Evolutionary conservation across 2,113 vertebrate genomes (phyloP).

Genomic region (Caretta caretta): DNA sequence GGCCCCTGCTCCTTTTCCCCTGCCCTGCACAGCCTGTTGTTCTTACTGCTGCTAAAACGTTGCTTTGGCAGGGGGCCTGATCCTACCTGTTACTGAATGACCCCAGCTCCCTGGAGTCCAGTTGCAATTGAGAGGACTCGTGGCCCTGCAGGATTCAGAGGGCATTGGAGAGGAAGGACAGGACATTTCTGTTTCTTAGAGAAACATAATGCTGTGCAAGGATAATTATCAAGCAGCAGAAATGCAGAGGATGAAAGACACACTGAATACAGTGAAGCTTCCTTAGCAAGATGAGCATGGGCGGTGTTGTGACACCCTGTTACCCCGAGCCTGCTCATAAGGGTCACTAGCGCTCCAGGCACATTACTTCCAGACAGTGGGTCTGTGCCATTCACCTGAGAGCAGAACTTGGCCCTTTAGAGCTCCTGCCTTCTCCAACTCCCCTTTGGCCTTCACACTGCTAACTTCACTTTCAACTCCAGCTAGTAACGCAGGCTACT

Average conservation of each 20-base stretch:
- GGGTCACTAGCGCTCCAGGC: not conserved
- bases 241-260: not conserved
- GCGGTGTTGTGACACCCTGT: not conserved
- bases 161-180: not conserved
- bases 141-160: not conserved
- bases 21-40: not conserved
- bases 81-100: not conserved
- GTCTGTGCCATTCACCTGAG: not conserved
- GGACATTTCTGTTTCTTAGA: not conserved
- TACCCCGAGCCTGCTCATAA: not conserved
- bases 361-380: not conserved
- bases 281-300: not conserved
- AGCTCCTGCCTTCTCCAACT: not conserved
- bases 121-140: not conserved
- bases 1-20: rapidly evolving
- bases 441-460: not conserved
- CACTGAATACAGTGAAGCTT: not conserved
- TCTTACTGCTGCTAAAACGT: not conserved
- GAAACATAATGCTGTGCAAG: not conserved
- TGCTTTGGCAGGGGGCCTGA: not conserved
- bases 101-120: not conserved
- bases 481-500: not conserved
- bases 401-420: not conserved
- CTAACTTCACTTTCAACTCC: not conserved
- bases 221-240: not conserved